Evolutionary conservation across 2,797 vertebrate species (phyloP).

Genomic region (Argentina silus): DNA sequence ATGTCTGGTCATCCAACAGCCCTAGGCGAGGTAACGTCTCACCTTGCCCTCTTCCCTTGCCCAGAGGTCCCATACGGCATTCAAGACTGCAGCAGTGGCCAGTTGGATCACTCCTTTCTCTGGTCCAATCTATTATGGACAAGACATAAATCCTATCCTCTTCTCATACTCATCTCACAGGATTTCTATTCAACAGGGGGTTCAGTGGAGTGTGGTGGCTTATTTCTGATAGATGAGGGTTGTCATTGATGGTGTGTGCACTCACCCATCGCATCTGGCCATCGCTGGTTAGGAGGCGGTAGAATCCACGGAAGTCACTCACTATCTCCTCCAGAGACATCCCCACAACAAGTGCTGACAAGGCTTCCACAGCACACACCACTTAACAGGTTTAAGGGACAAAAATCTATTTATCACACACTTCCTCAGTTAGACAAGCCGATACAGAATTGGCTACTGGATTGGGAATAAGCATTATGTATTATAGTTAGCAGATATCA

Average conservation of each 20-base stretch:
- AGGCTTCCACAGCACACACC: constrained; percentile 76
- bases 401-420: not conserved
- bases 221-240: not conserved
- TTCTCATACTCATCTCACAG: not conserved
- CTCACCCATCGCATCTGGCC: constrained; percentile 84
- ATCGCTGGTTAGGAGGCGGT: constrained; percentile 79
- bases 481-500: too few species aligned
- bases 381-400: constrained; percentile 61
- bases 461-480: too few species aligned
- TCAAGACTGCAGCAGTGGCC: constrained; percentile 79
- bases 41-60: constrained; percentile 72
- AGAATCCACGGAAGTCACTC: constrained; percentile 82
- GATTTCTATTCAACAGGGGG: not conserved
- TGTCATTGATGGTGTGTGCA: not conserved
- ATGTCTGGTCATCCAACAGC: constrained; percentile 67
- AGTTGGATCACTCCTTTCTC: constrained; percentile 84
- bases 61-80: constrained; percentile 81
- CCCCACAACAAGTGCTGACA: constrained; percentile 73
- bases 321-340: constrained; percentile 79
- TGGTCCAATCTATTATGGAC: constrained; percentile 73
- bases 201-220: not conserved
- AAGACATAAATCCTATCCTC: not conserved
- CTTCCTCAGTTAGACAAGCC: not conserved
- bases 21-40: constrained; percentile 72
- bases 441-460: not conserved